Evolutionary conservation across 2,888 invertebrate species (phyloP), one percentile per base, ranked within the genome.

Genomic region (Tubiluchus corallicola): DNA sequence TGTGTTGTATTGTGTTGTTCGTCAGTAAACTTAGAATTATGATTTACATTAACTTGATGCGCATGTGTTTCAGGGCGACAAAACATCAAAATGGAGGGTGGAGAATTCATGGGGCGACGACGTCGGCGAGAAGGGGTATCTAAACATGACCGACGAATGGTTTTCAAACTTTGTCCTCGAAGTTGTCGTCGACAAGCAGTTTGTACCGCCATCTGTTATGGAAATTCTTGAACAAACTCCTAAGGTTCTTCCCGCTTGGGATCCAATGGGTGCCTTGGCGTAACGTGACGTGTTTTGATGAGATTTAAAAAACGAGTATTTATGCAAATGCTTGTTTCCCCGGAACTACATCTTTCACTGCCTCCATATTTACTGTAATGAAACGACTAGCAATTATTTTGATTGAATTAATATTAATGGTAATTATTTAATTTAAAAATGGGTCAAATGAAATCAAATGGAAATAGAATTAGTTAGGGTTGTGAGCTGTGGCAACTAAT

Each of bases 91-190:
- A 62, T 76, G 84, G 66, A 74, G 87, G 29, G 84, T 88, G 2
- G 87, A 88, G 65, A 88, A 88, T 63, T 84, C 84, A 0, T 84
- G 87, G 79, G 83, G 87, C 29, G 84, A 84, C 54, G 83, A 85
- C 53, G 75, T 79, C 44, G 83, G 81, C 17, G 74, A 83, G 49
- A 85, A 85, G 56, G 87, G 87, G 0, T 87, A 85, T 58, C 64
- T 84, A 41, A 68, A 82, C 21, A 78, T 87, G 72, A 77, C 80
- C 0, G 71, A 75, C 40, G 79, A 80, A 0, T 88, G 87, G 88
- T 88, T 87, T 64, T 74, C 54, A 5, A 60, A 62, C 48, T 62
- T 53, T 52, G 61, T 60, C 5, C 61, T 54, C 44, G 85, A 87
- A 71, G 77, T 84, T 50, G 87, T 82, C 2, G 76, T 87, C 18